phyloP scores from a whole-genome alignment of 2,888 invertebrate genomes.

The Phrixothrix hirtus region DNA sequence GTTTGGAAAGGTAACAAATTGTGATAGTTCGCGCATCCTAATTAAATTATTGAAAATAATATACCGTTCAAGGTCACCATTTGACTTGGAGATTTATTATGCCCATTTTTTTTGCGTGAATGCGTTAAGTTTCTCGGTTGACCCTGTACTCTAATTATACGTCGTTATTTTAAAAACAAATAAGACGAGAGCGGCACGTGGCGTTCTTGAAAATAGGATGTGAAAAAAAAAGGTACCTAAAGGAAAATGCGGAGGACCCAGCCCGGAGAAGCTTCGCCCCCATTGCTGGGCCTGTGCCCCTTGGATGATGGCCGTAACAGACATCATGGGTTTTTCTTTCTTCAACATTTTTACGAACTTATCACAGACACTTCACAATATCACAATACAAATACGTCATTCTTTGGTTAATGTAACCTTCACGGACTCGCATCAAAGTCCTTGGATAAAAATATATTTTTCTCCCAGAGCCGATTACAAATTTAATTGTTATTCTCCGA shows the following conservation, averaged over 20 bases:
- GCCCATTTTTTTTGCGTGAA: no score
- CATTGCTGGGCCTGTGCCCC: conserved; percentile 67
- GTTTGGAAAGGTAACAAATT: not conserved
- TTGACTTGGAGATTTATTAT: no score
- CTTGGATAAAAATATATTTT: conserved; percentile 31
- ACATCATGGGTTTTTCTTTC: conserved; percentile 86
- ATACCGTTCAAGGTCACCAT: no score
- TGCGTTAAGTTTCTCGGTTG: no score
- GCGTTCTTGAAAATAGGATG: not conserved
- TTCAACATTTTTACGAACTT: conserved; percentile 68
- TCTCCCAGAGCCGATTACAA: conserved; percentile 18
- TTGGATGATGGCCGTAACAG: conserved; percentile 79
- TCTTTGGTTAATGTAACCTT: conserved; percentile 31
- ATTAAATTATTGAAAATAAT: not conserved
- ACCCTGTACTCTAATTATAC: conserved; percentile 13
- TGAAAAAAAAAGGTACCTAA: conserved; percentile 41
- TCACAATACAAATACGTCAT: conserved; percentile 31
- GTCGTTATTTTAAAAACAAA: conserved; percentile 11
- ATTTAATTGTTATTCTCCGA: conserved; percentile 22
- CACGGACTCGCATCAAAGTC: conserved; percentile 30
- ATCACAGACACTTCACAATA: conserved; percentile 37
- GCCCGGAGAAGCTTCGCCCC: conserved; percentile 63
- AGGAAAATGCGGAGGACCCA: conserved; percentile 48
- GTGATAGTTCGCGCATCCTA: not conserved
- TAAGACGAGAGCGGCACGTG: no score